A percentile compares a stretch with the other conserved stretches of the same genome.
These are phyloP conservation scores for Acrossocheilus wenchowensis DNA, from an alignment of 2,797 vertebrate species.

Conservation along the genomic window DNA sequence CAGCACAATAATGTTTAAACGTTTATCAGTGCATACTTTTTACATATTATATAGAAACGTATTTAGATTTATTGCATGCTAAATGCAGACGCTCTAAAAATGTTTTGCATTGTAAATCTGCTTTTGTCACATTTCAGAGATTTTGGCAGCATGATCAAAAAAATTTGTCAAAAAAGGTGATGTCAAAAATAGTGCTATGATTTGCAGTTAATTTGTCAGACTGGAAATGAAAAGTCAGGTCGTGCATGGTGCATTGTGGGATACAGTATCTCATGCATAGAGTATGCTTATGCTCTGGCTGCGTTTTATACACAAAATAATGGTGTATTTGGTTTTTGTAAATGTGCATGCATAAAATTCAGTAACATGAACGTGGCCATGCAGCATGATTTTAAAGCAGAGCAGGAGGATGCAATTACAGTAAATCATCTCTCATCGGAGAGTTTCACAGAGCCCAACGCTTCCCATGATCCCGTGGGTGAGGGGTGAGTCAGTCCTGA, in stretches of 20 bases:
- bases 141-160: background rate
- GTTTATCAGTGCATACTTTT: background rate
- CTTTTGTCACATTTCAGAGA: background rate
- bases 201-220: background rate
- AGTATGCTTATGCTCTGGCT: background rate
- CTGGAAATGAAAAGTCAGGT: background rate
- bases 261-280: background rate
- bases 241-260: background rate
- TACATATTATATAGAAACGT: background rate
- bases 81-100: background rate
- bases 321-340: background rate
- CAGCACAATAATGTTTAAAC: background rate
- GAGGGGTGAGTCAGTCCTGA: slow-evolving; percentile 66
- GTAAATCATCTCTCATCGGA: background rate
- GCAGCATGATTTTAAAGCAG: background rate
- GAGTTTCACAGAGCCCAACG: slow-evolving; percentile 43
- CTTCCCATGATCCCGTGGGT: slow-evolving; percentile 64
- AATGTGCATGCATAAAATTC: background rate
- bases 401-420: background rate
- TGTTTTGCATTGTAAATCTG: background rate
- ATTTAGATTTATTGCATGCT: background rate
- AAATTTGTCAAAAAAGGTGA: background rate
- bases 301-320: too few species aligned
- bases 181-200: background rate
- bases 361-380: background rate